phyloP scores from a whole-genome alignment of 2,888 invertebrate species.

The Volucella zonaria region DNA sequence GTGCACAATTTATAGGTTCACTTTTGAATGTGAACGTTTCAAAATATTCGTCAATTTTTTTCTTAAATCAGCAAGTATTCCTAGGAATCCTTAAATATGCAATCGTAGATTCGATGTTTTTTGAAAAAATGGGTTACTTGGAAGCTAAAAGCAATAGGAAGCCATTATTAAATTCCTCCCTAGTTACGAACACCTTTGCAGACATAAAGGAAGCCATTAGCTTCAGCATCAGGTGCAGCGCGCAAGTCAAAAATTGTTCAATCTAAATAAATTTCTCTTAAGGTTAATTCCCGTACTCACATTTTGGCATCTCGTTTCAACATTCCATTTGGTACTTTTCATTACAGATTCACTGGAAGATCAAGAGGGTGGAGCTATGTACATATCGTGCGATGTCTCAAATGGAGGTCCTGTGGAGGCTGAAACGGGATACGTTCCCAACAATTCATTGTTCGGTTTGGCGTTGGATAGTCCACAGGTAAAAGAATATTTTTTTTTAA shows the following conservation, averaged over 20 bases:
- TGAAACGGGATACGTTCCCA: conserved; percentile 83
- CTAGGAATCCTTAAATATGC: not conserved
- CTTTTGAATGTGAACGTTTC: no score
- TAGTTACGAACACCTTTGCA: conserved; percentile 14
- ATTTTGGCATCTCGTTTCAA: conserved; percentile 37
- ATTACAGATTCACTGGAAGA: conserved; percentile 83
- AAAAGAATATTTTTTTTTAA: conserved; percentile 62
- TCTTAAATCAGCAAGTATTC: not conserved
- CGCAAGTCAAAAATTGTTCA: conserved; percentile 48
- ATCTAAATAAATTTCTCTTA: not conserved
- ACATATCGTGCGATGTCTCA: conserved; percentile 83
- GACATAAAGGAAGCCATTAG: conserved; percentile 15
- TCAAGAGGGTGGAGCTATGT: conserved; percentile 84
- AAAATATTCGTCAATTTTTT: not conserved
- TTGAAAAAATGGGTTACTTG: conserved; percentile 9
- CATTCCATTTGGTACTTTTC: conserved; percentile 36
- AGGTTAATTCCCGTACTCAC: not conserved
- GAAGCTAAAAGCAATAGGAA: conserved; percentile 8
- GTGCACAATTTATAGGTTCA: no score
- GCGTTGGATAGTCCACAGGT: conserved; percentile 83
- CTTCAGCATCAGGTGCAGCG: conserved; percentile 6
- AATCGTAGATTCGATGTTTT: not conserved
- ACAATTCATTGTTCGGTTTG: conserved; percentile 83
- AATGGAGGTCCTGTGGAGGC: conserved; percentile 83
- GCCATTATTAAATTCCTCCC: conserved; percentile 39